These are phyloP conservation scores for Brachyptera risi DNA, from an alignment of 2,888 invertebrate genomes.

Conservation along the genomic window DNA sequence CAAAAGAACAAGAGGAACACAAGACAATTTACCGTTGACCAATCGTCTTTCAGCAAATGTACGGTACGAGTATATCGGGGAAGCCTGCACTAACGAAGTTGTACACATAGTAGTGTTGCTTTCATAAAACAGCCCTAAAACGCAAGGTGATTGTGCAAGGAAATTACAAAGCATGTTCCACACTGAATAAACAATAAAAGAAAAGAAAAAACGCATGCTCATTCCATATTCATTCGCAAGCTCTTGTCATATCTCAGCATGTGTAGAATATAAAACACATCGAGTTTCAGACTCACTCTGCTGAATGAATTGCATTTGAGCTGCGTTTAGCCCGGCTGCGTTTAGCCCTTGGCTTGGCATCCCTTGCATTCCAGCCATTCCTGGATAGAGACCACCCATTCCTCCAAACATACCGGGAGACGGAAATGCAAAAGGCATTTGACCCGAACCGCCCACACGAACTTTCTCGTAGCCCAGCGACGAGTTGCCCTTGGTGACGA, in stretches of 20 bases:
- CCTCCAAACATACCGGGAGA: slow-evolving; percentile 28
- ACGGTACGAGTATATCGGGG: too few species aligned
- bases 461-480: slow-evolving; percentile 55
- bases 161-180: too few species aligned
- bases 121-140: too few species aligned
- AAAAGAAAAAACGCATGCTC: not conserved
- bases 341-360: too few species aligned
- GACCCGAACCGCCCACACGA: slow-evolving; percentile 43
- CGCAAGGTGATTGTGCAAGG: too few species aligned
- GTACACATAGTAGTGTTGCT: too few species aligned
- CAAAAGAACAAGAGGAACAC: too few species aligned
- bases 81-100: too few species aligned
- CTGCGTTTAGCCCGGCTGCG: slow-evolving; percentile 61
- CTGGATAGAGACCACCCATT: slow-evolving; percentile 25
- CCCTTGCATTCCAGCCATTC: slow-evolving; percentile 36
- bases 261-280: too few species aligned
- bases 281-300: slow-evolving; percentile 64
- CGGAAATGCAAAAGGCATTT: slow-evolving; percentile 29
- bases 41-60: too few species aligned
- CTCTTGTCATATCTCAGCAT: not conserved
- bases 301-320: slow-evolving; percentile 65
- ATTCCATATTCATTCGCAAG: not conserved
- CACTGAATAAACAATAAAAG: too few species aligned
- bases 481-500: slow-evolving; percentile 48
- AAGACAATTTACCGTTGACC: too few species aligned